These are phyloP conservation scores for Holothuria glaberrima DNA, from an alignment of 35 echinoderm and acorn worm species.

Conservation along the genomic window DNA sequence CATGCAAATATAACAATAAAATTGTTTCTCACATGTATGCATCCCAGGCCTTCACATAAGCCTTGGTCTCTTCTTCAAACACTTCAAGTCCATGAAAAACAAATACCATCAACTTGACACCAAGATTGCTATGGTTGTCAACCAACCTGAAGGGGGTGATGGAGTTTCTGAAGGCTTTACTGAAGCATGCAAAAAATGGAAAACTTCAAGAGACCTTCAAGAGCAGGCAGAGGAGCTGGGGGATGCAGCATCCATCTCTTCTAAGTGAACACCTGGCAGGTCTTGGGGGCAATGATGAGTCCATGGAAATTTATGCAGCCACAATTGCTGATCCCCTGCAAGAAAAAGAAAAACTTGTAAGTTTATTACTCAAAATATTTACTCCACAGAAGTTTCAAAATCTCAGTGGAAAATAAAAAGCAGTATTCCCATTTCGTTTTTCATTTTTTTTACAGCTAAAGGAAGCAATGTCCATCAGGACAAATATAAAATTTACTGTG, in stretches of 20 bases:
- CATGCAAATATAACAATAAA: too few relatives aligned
- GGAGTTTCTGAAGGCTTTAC: slow-evolving; percentile 14
- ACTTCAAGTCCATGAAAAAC: slow-evolving; percentile 1
- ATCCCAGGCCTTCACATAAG: slow-evolving; percentile 27
- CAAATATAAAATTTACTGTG: neutral
- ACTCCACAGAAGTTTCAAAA: neutral
- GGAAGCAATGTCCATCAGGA: neutral
- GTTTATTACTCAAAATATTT: neutral
- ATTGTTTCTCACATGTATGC: slow-evolving; percentile 32
- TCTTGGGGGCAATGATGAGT: neutral
- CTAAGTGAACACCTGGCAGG: slow-evolving; percentile 2
- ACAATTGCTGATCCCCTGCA: slow-evolving; percentile 20
- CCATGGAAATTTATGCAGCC: neutral
- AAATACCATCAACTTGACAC: slow-evolving; percentile 12
- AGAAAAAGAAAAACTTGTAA: neutral
- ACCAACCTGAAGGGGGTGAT: slow-evolving; percentile 8
- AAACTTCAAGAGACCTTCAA: neutral
- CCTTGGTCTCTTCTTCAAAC: slow-evolving; percentile 18
- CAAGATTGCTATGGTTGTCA: neutral
- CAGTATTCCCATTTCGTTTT: neutral
- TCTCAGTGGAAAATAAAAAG: neutral
- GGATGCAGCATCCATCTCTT: slow-evolving; percentile 25
- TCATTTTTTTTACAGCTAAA: neutral
- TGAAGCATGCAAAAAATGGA: neutral
- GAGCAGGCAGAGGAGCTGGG: slow-evolving; percentile 14